Evolutionary conservation across 2,888 invertebrate genomes (phyloP).

Genomic region (Atherix ibis): DNA sequence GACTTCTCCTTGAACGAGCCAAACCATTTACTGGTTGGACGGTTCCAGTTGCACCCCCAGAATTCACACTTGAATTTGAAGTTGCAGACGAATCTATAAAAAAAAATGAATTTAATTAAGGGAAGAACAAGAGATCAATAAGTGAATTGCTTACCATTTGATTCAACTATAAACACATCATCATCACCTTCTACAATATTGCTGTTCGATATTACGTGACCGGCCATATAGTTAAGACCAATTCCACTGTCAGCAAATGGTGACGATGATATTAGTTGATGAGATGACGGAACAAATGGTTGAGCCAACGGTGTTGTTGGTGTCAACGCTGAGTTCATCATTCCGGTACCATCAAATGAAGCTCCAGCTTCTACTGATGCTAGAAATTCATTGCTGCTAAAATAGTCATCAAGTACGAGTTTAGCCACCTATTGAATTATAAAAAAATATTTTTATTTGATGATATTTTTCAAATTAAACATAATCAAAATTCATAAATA

Average conservation of each 20-base stretch:
- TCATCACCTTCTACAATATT: conserved; percentile 26
- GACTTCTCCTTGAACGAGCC: conserved; percentile 31
- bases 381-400: conserved; percentile 35
- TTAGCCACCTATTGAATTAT: conserved; percentile 55
- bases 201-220: conserved; percentile 14
- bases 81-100: conserved; percentile 10
- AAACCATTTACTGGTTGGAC: conserved; percentile 20
- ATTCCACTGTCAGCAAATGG: conserved; percentile 31
- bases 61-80: not conserved
- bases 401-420: conserved; percentile 75
- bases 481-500: conserved; percentile 8
- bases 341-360: conserved; percentile 28
- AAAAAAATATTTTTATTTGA: not conserved
- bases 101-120: conserved; percentile 1
- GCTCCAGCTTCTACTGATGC: conserved; percentile 31
- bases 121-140: not conserved
- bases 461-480: not conserved
- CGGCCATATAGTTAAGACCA: conserved; percentile 28
- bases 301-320: conserved; percentile 22
- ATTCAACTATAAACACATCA: conserved; percentile 26
- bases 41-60: conserved; percentile 5
- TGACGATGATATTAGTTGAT: conserved; percentile 13
- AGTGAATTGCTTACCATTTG: conserved; percentile 15
- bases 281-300: conserved; percentile 16
- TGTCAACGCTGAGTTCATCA: conserved; percentile 27